phyloP scores from a whole-genome alignment of 1,140 invertebrate species.

The Drosophila saltans region DNA sequence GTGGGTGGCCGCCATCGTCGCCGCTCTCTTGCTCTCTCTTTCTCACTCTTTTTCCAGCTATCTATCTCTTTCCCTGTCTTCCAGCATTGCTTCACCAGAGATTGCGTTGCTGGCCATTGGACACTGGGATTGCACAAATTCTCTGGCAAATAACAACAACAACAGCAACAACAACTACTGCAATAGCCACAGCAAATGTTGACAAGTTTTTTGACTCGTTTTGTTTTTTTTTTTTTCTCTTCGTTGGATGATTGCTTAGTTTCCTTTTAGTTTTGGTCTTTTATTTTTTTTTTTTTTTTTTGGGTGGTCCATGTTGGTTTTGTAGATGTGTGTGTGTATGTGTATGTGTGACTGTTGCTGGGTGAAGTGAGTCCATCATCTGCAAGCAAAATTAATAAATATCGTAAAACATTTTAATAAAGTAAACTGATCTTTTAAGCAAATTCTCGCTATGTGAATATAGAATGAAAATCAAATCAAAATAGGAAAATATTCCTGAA shows the following conservation, averaged over 20 bases:
- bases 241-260: constrained; percentile 6
- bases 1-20: constrained; percentile 46
- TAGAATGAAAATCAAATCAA: too few species aligned
- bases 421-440: too few species aligned
- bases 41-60: constrained; percentile 15
- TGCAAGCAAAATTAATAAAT: too few species aligned
- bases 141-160: constrained; percentile 24
- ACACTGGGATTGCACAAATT: constrained; percentile 48
- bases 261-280: background rate
- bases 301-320: background rate
- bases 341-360: too few species aligned
- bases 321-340: too few species aligned
- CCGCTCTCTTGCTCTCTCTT: constrained; percentile 17
- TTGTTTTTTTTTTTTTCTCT: constrained; percentile 12
- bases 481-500: too few species aligned
- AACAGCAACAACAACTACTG: constrained; percentile 26
- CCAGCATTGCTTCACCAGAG: constrained; percentile 4
- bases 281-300: background rate
- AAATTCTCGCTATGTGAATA: too few species aligned
- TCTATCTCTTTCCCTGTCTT: constrained; percentile 6
- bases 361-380: too few species aligned
- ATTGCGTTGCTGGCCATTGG: constrained; percentile 45
- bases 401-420: too few species aligned
- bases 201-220: constrained; percentile 51
- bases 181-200: constrained; percentile 46